Evolutionary conservation across 2,797 vertebrate genomes (phyloP).

Genomic region (Carduelis carduelis): DNA sequence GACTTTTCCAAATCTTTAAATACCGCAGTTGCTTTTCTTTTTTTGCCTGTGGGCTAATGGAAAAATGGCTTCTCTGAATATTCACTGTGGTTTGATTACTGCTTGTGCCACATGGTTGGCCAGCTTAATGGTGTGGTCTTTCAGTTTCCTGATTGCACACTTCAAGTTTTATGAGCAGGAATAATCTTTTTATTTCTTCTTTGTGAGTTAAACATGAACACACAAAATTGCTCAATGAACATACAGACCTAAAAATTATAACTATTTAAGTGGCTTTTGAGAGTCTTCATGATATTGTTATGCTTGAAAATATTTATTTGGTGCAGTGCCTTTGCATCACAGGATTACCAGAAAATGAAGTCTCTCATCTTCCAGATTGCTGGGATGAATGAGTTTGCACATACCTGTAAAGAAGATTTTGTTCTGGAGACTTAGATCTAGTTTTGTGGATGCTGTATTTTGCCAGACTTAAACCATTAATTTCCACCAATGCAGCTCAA

Average conservation of each 20-base stretch:
- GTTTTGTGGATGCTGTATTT: neutral
- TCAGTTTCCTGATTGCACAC: neutral
- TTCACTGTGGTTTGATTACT: neutral
- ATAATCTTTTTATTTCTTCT: constrained; percentile 2
- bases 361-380: neutral
- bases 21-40: neutral
- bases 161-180: constrained; percentile 19
- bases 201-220: neutral
- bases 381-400: neutral
- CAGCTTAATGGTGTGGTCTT: constrained; percentile 10
- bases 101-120: constrained; percentile 1
- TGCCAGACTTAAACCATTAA: neutral
- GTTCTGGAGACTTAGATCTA: neutral
- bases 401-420: neutral
- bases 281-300: neutral
- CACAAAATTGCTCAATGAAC: neutral
- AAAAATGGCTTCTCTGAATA: neutral
- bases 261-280: neutral
- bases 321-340: neutral
- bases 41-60: neutral
- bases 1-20: constrained; percentile 16
- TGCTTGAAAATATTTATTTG: neutral
- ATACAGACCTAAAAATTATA: neutral
- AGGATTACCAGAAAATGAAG: neutral
- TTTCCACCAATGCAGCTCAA: neutral